These are phyloP conservation scores for Agrotis clavis DNA, from an alignment of 2,888 invertebrate species.

Conservation along the genomic window DNA sequence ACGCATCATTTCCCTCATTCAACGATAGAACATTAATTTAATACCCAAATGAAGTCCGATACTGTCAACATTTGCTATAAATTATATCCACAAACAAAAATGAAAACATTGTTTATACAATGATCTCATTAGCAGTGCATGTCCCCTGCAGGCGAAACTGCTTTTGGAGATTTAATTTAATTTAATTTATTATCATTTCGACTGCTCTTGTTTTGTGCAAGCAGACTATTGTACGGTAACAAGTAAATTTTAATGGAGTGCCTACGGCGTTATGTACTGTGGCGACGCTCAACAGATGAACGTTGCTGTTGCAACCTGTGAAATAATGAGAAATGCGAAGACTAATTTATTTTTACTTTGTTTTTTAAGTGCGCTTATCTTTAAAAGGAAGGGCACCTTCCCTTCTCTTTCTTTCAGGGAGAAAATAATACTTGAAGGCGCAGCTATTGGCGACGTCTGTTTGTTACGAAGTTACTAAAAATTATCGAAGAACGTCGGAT, in stretches of 20 bases:
- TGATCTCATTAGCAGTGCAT: conserved; percentile 54
- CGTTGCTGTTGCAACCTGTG: conserved; percentile 22
- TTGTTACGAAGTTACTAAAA: too few species aligned
- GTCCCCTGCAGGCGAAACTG: conserved; percentile 42
- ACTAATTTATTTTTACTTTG: conserved; percentile 15
- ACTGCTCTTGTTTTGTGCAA: conserved; percentile 43
- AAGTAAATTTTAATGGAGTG: conserved; percentile 51
- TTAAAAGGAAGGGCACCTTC: neutral
- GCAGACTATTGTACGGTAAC: conserved; percentile 37
- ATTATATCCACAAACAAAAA: conserved; percentile 22
- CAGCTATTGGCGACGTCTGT: too few species aligned
- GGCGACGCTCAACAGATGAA: conserved; percentile 29
- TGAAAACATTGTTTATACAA: conserved; percentile 50
- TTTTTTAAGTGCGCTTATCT: conserved; percentile 6
- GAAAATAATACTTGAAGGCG: neutral
- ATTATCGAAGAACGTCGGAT: too few species aligned
- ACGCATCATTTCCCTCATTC: neutral
- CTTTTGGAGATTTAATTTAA: conserved; percentile 40
- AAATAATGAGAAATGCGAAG: conserved; percentile 28
- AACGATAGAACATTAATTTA: neutral
- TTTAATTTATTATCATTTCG: conserved; percentile 50
- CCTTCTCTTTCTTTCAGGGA: neutral
- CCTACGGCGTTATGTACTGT: conserved; percentile 43
- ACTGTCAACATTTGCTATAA: neutral
- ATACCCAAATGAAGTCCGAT: neutral